Base-by-base conservation (phyloP, 2,797 vertebrate genomes). In the Rhabdomys pumilio region DNA sequence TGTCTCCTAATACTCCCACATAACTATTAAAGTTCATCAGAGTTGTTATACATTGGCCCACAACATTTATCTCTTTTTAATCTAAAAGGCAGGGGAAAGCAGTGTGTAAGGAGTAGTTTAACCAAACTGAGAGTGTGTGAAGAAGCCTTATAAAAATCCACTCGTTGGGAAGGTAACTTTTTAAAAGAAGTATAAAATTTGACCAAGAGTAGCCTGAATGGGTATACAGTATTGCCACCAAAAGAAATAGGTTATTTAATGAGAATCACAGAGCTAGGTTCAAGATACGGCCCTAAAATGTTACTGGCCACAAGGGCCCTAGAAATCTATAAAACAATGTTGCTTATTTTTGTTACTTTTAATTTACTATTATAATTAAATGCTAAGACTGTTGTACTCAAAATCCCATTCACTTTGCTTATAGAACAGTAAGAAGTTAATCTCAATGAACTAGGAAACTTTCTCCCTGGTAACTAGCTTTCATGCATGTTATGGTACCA, bases 21-120 rank as follows among this genome's bases (percentile, higher is more conserved):
- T 89, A 73, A 75, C 81, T 80, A 50, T 2, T 69, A 86, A 75
- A 79, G 2, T 69, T 82, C 57, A 65, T 34, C 5, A 72, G 3
- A 91, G 73, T 20, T 26, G 89, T 95, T 77, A 86, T 44, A 63
- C 24, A 61, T 15, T 41, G 0, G 13, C 3, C 79, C 4, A 53
- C 50, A 6, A 59, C 15, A 90, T 93, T 96, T 50, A 89, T 3
- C n/a, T 90, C 90, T 93, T 53, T 79, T 34, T 34, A n/a, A 76
- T 22, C 38, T 77, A 85, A 73, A 53, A 19, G 44, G 31, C 2
- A 47, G 13, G 26, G 13, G 12, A 76, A 6, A 26, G 11, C 8
- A 53, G 50, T 19, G 29, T 31, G 0, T 15, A 77, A 15, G 44
- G 26, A 50, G 44, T 5, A 29, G 29, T 34, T 19, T 17, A 79